Conservation (phyloP, 1,140 invertebrate genomes). For the Thaumatotibia leucotreta region DNA sequence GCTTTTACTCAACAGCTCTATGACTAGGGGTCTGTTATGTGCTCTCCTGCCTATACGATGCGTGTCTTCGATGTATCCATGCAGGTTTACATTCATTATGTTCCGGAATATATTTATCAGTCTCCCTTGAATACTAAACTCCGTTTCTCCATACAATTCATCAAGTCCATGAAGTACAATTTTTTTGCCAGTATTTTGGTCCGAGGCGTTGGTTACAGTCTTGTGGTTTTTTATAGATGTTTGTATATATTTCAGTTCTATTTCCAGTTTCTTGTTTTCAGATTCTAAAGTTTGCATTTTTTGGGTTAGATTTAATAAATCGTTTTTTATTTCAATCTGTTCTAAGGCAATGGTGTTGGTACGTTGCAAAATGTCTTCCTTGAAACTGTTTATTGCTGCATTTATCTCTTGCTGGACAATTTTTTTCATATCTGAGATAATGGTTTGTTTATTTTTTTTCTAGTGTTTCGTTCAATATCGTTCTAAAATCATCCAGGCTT, state of each 20-base stretch:
- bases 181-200: neutral
- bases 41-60: neutral
- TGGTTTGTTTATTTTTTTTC: neutral
- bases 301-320: neutral
- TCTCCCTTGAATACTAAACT: neutral
- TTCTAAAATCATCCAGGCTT: neutral
- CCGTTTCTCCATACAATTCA: neutral
- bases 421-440: neutral
- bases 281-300: neutral
- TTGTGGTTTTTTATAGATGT: neutral
- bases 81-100: neutral
- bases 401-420: neutral
- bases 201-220: neutral
- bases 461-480: neutral
- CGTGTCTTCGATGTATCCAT: neutral
- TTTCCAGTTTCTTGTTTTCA: neutral
- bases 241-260: neutral
- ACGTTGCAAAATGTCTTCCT: neutral
- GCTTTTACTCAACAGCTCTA: neutral
- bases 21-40: neutral
- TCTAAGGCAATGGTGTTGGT: neutral
- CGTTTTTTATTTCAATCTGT: neutral
- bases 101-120: neutral
- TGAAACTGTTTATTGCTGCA: neutral
- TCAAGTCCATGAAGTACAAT: neutral